Evolutionary conservation across 92 coral and sea anemone genomes (phyloP), one percentile per base, ranked within the genome.

Genomic region (Pocillopora grandis): DNA sequence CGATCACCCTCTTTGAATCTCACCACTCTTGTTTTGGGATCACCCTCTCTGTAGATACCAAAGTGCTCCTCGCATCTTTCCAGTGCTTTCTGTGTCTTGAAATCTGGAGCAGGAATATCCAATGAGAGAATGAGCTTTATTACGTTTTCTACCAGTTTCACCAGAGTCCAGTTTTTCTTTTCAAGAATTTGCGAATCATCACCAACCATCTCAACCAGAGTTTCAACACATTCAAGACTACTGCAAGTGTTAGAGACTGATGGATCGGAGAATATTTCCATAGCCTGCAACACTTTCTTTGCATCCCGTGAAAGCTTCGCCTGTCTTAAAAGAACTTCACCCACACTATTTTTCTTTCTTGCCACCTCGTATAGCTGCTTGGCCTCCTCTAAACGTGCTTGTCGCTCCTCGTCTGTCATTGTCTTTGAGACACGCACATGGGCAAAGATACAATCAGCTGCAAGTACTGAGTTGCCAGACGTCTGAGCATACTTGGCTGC

Each of bases 391-490:
- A 91, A 90, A 33, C 78, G 86, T 36, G 71, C 55, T 80, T 87
- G 88, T 71, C 81, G 76, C 71, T 66, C 81, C 64, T 63, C 75
- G 16, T 77, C 82, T 12, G 9, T 13, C 36, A 77, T 58, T 33
- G 2, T 73, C 49, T 18, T 37, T 19, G 71, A 10, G 42, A 33
- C 68, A 7, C 95, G 91, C 31, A 91, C 93, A 1, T 78, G 78
- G 37, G 85, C 86, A n/a, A 93, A 81, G 62, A 77, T 70, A 72
- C 98, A 93, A 20, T 93, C 88, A 5, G 91, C 98, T 60, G 87
- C 86, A 72, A 93, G 85, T n/a, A 85, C 80, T 9, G 72, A 73
- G 85, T 91, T 85, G 7, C 66, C 75, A 16, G 91, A 82, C 36
- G 36, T 66, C 15, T 16, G 27, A 27, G 71, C 71, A 66, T 83